phyloP scores from a whole-genome alignment of 2,888 invertebrate species.

The Drosophila meridiana region DNA sequence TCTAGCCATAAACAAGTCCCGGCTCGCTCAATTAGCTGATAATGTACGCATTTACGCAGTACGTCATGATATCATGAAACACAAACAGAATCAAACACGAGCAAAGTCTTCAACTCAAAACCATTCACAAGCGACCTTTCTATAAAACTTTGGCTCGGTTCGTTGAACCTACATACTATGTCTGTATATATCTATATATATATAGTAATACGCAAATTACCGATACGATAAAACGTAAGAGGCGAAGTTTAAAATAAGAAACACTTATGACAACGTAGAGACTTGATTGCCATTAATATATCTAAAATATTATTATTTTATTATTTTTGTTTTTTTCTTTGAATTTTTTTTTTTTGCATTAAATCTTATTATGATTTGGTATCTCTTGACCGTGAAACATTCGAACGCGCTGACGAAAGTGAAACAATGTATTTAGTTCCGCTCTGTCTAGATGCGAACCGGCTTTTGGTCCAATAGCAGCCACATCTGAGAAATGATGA shows the following conservation, averaged over 20 bases:
- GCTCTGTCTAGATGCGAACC: constrained; percentile 60
- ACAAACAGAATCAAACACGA: constrained; percentile 15
- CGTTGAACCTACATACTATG: constrained; percentile 58
- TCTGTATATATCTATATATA: neutral
- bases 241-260: constrained; percentile 49
- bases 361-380: constrained; percentile 66
- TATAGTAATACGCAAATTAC: constrained; percentile 75
- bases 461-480: constrained; percentile 47
- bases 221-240: constrained; percentile 60
- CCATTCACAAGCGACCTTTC: constrained; percentile 67
- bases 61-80: constrained; percentile 55
- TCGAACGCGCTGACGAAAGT: constrained; percentile 63
- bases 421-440: constrained; percentile 71
- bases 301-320: constrained; percentile 44
- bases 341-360: constrained; percentile 13
- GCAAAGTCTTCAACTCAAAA: constrained; percentile 16
- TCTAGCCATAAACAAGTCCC: constrained; percentile 33
- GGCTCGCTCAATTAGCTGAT: constrained; percentile 60
- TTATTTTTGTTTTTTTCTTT: constrained; percentile 4
- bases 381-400: constrained; percentile 75
- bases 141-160: constrained; percentile 46
- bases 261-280: constrained; percentile 31
- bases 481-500: constrained; percentile 39
- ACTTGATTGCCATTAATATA: constrained; percentile 53
- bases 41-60: constrained; percentile 33